Evolutionary conservation across 2,797 vertebrate species (phyloP), one percentile per base, ranked within the genome.

Genomic region (Mallotus villosus): DNA sequence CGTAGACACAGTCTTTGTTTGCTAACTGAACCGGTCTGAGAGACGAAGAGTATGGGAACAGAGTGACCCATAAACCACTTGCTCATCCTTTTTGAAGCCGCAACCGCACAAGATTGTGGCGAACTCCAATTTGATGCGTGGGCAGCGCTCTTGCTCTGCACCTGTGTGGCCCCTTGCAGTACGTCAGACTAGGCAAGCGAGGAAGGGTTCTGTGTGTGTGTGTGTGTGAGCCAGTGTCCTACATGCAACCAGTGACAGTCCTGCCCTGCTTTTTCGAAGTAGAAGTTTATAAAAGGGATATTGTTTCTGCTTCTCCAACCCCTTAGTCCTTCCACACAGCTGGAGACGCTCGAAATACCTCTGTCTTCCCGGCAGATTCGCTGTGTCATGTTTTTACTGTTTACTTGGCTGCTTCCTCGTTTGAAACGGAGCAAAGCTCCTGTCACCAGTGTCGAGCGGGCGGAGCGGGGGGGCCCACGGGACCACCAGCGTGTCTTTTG

Each of bases 1-100:
- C 85, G 81, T 86, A 83, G 85, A 81, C 82, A 3, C 87, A 49
- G 84, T 86, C 82, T 86, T 81, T 82, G 82, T 77, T 84, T 5
- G 81, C 72, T 71, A 74, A 83, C 84, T 80, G 22, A 46, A 68
- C 72, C n/a, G 72, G 66, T 72, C 81, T 72, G 68, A 68, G 70
- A 62, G 14, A 61, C 59, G 25, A 61, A 82, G 58, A 68, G 82
- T 81, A 86, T 84, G 84, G 79, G 75, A 58, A 81, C 70, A 21
- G 68, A 76, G 82, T 71, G 71, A 75, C 82, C 75, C 69, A 76
- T 73, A 81, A 71, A 70, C 74, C 73, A 41, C 53, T 1, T 9
- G 4, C 27, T 24, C 27, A n/a, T 7, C 16, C 66, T 27, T 25
- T 25, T 16, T 46, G 32, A 17, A 41, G 19, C 8, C 63, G 46